These are phyloP conservation scores for Raphicerus campestris DNA, from an alignment of 2,113 vertebrate genomes.

Conservation along the genomic window DNA sequence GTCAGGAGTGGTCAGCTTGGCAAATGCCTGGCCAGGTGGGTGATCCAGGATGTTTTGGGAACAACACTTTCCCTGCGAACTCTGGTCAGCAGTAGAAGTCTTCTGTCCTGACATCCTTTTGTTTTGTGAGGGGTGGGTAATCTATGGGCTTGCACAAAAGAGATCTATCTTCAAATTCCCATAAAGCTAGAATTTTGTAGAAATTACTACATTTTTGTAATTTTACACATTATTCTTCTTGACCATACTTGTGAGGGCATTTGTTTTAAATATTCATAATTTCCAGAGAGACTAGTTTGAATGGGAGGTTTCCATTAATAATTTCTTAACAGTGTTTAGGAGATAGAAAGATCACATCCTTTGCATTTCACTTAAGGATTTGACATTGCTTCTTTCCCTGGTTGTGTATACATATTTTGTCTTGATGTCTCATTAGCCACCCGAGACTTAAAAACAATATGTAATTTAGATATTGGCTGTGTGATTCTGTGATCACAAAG, in stretches of 20 bases:
- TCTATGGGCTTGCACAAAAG: not conserved
- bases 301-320: not conserved
- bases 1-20: not conserved
- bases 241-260: not conserved
- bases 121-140: not conserved
- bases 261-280: constrained; percentile 2
- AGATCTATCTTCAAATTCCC: not conserved
- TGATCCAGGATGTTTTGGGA: not conserved
- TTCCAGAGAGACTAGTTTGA: not conserved
- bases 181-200: not conserved
- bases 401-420: not conserved
- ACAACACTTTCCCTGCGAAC: not conserved
- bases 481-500: not conserved
- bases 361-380: not conserved
- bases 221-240: not conserved
- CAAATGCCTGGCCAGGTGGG: not conserved
- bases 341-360: not conserved
- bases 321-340: not conserved
- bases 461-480: not conserved
- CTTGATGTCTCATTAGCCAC: not conserved
- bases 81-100: not conserved
- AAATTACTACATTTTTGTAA: not conserved
- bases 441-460: not conserved
- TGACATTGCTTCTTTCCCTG: not conserved
- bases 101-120: not conserved